Percentiles rank a stretch among this genome's conserved stretches.
phyloP scores from a whole-genome alignment of 2,113 vertebrate genomes.

The Saccopteryx bilineata region DNA sequence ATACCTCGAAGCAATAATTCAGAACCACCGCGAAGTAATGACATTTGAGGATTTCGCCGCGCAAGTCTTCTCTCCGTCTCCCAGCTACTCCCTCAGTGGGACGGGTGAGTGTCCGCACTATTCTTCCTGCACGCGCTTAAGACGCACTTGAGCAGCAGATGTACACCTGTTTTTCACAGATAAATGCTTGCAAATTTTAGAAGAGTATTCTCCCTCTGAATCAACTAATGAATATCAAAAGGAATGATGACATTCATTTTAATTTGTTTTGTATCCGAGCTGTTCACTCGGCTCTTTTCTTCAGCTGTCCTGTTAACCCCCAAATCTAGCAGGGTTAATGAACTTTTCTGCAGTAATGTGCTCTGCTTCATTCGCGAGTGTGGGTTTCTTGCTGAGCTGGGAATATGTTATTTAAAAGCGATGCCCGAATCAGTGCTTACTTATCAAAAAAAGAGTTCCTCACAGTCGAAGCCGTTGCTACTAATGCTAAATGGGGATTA shows the following conservation, averaged over 20 bases:
- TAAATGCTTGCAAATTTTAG: slow-evolving; percentile 91
- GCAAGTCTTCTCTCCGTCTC: slow-evolving; percentile 97
- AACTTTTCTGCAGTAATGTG: slow-evolving; percentile 89
- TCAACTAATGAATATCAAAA: slow-evolving; percentile 94
- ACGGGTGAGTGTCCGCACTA: slow-evolving; percentile 93
- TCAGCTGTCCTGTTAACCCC: slow-evolving; percentile 90
- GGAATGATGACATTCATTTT: slow-evolving; percentile 91
- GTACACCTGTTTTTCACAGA: slow-evolving; percentile 92
- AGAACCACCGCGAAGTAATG: slow-evolving; percentile 98
- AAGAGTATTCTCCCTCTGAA: slow-evolving; percentile 87
- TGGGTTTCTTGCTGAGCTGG: slow-evolving; percentile 88
- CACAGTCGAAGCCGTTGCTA: slow-evolving; percentile 86
- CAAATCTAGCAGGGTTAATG: slow-evolving; percentile 90
- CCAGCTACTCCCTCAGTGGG: slow-evolving; percentile 93
- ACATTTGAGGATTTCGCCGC: slow-evolving; percentile 98
- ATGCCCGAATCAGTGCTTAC: slow-evolving; percentile 85
- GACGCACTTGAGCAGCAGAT: slow-evolving; percentile 87
- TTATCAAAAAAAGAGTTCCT: slow-evolving; percentile 89
- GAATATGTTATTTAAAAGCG: slow-evolving; percentile 87
- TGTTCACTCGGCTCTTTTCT: slow-evolving; percentile 88
- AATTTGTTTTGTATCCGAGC: slow-evolving; percentile 91
- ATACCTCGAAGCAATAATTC: slow-evolving; percentile 98
- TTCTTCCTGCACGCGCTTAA: slow-evolving; percentile 78
- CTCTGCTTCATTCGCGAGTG: slow-evolving; percentile 87
- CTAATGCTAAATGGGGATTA: slow-evolving; percentile 91